These are phyloP conservation scores for Ricordea florida DNA, from an alignment of 92 coral and sea anemone species.

Conservation along the genomic window DNA sequence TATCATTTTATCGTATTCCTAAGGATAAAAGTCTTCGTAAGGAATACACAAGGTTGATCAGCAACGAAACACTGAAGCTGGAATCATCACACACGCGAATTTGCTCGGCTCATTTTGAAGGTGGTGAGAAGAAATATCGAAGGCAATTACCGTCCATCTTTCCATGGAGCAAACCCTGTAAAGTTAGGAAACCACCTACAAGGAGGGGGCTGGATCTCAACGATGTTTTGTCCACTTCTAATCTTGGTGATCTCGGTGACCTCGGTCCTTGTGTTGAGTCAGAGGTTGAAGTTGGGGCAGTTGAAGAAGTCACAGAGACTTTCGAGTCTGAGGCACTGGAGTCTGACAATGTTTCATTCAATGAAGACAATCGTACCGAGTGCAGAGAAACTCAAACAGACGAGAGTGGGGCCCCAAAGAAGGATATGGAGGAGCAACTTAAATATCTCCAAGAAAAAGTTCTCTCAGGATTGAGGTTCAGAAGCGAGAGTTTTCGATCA, in stretches of 20 bases:
- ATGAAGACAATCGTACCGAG: slow-evolving; percentile 24
- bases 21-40: slow-evolving; percentile 35
- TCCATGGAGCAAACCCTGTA: slow-evolving; percentile 34
- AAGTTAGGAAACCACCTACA: slow-evolving; percentile 48
- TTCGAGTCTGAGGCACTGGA: slow-evolving; percentile 27
- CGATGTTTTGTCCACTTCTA: slow-evolving; percentile 35
- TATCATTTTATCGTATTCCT: slow-evolving; percentile 48
- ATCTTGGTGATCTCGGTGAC: too few relatives aligned
- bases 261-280: slow-evolving; percentile 33
- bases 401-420: slow-evolving; percentile 24
- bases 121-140: slow-evolving; percentile 47
- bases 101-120: slow-evolving; percentile 54
- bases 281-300: slow-evolving; percentile 33
- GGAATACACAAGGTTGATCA: slow-evolving; percentile 40
- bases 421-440: slow-evolving; percentile 39
- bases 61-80: slow-evolving; percentile 39
- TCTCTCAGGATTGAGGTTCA: slow-evolving; percentile 47
- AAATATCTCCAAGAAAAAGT: slow-evolving; percentile 43
- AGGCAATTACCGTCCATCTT: slow-evolving; percentile 41
- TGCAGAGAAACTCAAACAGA: slow-evolving; percentile 41
- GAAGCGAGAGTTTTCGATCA: slow-evolving; percentile 44
- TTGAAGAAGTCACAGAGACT: slow-evolving; percentile 34
- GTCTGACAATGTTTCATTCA: slow-evolving; percentile 29
- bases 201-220: slow-evolving; percentile 43
- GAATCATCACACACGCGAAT: slow-evolving; percentile 45